Percentiles rank a stretch among this genome's conserved stretches.
phyloP scores from a whole-genome alignment of 2,113 vertebrate genomes.

The Zeus faber region DNA sequence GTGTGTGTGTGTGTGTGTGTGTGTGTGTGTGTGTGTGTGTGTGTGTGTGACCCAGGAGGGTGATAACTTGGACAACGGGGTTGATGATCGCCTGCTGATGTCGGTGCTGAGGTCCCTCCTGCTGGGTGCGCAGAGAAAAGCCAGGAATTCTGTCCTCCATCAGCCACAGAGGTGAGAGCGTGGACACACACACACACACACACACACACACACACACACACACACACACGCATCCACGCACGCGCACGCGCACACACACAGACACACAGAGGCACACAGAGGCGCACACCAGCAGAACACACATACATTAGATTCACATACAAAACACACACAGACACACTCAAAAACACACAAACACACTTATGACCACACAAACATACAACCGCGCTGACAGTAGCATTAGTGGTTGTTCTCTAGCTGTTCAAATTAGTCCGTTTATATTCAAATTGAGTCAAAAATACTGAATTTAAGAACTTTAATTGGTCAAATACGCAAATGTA shows the following conservation, averaged over 20 bases:
- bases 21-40: conserved; percentile 17
- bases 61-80: conserved; percentile 49
- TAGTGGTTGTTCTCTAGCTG: too few species aligned
- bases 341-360: neutral
- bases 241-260: conserved; percentile 10
- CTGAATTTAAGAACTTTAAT: too few species aligned
- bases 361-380: too few species aligned
- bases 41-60: conserved; percentile 52
- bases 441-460: neutral
- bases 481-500: too few species aligned
- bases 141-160: conserved; percentile 77
- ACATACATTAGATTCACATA: neutral
- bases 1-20: neutral
- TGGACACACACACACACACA: too few species aligned
- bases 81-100: conserved; percentile 56
- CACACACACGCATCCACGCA: too few species aligned
- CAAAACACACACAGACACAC: conserved; percentile 4
- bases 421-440: too few species aligned
- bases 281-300: too few species aligned
- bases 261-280: too few species aligned
- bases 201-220: too few species aligned
- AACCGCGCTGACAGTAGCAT: too few species aligned
- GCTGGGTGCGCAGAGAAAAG: conserved; percentile 61
- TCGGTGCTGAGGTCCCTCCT: conserved; percentile 67
- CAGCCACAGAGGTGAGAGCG: conserved; percentile 87